Conservation (phyloP, 2,797 vertebrate species). For the Merluccius polli region DNA sequence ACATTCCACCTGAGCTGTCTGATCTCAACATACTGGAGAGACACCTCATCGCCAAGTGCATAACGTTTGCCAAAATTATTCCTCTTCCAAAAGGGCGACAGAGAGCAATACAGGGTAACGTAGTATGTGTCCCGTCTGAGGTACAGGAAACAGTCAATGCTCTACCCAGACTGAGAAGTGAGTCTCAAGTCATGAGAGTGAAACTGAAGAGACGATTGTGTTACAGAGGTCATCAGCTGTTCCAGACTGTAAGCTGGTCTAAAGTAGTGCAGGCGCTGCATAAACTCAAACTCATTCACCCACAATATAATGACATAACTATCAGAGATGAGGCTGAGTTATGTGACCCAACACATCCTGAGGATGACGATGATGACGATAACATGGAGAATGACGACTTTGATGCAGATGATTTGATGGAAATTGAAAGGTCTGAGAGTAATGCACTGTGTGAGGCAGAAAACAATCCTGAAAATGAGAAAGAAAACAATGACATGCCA, state of each 20-base stretch:
- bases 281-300: constrained; percentile 12
- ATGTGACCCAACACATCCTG: constrained; percentile 24
- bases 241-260: background rate
- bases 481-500: background rate
- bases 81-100: constrained; percentile 9
- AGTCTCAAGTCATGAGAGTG: constrained; percentile 5
- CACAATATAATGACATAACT: constrained; percentile 4
- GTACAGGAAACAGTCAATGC: background rate
- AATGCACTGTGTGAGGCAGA: constrained; percentile 5
- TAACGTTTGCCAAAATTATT: constrained; percentile 9
- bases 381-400: too few relatives aligned
- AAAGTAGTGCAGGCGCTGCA: background rate
- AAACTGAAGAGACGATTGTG: constrained; percentile 2
- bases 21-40: constrained; percentile 13
- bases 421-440: too few relatives aligned
- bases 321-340: constrained; percentile 26
- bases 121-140: constrained; percentile 7
- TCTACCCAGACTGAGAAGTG: background rate
- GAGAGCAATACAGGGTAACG: background rate
- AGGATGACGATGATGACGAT: constrained; percentile 6
- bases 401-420: too few relatives aligned
- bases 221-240: background rate
- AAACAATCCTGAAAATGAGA: too few relatives aligned
- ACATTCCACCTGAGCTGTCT: constrained; percentile 9
- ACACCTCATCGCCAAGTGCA: constrained; percentile 4